These are phyloP conservation scores for Seriola aureovittata DNA, from an alignment of 2,113 vertebrate species.

Conservation along the genomic window DNA sequence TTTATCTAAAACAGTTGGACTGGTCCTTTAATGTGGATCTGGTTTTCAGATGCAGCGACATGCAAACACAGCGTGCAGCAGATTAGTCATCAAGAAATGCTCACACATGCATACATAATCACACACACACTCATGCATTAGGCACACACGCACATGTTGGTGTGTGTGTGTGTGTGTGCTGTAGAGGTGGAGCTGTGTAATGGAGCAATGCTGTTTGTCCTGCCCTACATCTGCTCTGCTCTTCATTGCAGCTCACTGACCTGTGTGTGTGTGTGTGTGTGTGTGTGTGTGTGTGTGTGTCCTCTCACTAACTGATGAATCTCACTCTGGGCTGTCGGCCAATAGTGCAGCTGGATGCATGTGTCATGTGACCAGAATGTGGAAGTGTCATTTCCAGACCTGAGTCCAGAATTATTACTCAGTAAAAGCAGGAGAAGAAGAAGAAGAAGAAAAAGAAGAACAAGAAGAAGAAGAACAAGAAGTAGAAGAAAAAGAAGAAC, in stretches of 20 bases:
- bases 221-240: constrained; percentile 66
- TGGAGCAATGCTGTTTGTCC: constrained; percentile 22
- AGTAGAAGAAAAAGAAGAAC: no score
- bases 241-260: constrained; percentile 31
- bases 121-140: constrained; percentile 9
- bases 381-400: background rate
- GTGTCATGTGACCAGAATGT: background rate
- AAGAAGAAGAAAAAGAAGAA: no score
- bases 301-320: background rate
- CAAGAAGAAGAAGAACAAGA: no score
- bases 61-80: constrained; percentile 11
- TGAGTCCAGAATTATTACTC: background rate
- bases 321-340: background rate
- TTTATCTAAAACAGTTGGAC: background rate
- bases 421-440: no score
- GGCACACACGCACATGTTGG: background rate
- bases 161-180: background rate
- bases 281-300: constrained; percentile 14
- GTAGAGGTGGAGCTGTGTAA: constrained; percentile 48
- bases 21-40: constrained; percentile 24
- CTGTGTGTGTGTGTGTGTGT: background rate
- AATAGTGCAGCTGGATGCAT: background rate
- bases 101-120: constrained; percentile 57
- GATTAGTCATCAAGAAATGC: constrained; percentile 66
- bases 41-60: constrained; percentile 8